Conservation (phyloP, 1,140 invertebrate genomes). For the Lasioglossum albipes region DNA sequence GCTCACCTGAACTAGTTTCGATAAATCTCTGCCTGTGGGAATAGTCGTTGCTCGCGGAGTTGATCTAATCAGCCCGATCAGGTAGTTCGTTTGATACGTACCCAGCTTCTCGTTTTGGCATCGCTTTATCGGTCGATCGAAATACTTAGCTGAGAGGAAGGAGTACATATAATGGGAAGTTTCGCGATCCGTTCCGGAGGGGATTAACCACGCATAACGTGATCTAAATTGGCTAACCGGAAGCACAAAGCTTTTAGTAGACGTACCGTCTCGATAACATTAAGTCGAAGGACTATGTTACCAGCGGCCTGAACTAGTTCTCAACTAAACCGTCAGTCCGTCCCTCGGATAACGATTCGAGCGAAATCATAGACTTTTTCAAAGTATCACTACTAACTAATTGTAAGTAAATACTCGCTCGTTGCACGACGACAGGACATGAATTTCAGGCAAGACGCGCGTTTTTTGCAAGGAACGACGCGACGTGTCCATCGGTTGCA, state of each 20-base stretch:
- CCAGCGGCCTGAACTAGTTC: no score
- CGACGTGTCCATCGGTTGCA: no score
- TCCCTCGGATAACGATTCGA: no score
- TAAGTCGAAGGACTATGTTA: background rate
- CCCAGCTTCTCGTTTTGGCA: background rate
- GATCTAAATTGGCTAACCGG: background rate
- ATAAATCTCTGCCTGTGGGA: background rate
- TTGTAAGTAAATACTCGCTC: no score
- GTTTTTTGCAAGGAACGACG: no score
- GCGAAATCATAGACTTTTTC: background rate
- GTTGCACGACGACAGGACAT: no score
- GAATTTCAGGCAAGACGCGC: no score
- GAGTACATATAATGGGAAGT: background rate
- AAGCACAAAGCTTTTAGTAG: background rate
- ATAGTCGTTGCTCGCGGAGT: background rate
- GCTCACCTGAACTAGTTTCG: conserved; percentile 42
- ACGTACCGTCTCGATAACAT: background rate
- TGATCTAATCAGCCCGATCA: conserved; percentile 12
- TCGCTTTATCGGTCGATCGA: background rate
- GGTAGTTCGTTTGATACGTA: background rate
- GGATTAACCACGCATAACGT: background rate
- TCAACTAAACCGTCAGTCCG: no score
- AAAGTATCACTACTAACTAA: no score
- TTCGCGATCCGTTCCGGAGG: background rate
- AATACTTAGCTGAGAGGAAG: background rate